Percentiles rank a stretch among this genome's conserved stretches.
Conservation (phyloP, 2,113 vertebrate genomes). For the Odocoileus virginianus region DNA sequence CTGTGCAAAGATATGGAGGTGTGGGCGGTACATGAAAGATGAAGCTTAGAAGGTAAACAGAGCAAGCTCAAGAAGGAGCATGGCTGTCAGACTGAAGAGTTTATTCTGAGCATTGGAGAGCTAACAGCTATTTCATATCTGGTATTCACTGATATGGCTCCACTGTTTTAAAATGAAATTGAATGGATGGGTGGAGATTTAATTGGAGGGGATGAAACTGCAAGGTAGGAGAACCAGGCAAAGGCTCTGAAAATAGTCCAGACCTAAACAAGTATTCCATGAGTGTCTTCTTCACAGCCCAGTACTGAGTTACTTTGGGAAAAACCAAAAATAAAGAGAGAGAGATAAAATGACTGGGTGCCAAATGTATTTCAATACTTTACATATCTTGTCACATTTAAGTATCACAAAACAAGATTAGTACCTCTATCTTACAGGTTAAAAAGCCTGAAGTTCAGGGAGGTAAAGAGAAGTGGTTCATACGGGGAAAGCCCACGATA, state of each 20-base stretch:
- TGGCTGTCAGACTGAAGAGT: background rate
- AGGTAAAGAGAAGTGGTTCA: background rate
- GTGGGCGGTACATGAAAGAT: fast-evolving
- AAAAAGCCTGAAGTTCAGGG: background rate
- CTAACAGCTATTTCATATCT: background rate
- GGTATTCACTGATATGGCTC: background rate
- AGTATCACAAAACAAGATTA: background rate
- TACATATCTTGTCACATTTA: background rate
- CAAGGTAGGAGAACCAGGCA: background rate
- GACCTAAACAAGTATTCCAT: background rate
- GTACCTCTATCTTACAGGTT: background rate
- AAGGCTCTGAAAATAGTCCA: background rate
- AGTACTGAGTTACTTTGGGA: background rate
- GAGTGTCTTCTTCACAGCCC: background rate
- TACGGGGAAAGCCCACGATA: background rate
- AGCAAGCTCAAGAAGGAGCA: background rate
- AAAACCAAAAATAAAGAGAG: background rate
- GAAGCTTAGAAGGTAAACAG: background rate
- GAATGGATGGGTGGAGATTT: background rate
- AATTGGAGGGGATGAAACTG: background rate
- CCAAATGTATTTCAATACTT: background rate
- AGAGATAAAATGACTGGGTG: background rate
- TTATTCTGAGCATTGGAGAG: background rate
- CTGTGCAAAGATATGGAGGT: background rate
- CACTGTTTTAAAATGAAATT: background rate